Conservation (phyloP, 2,113 vertebrate genomes). For the Psettodes erumei region DNA sequence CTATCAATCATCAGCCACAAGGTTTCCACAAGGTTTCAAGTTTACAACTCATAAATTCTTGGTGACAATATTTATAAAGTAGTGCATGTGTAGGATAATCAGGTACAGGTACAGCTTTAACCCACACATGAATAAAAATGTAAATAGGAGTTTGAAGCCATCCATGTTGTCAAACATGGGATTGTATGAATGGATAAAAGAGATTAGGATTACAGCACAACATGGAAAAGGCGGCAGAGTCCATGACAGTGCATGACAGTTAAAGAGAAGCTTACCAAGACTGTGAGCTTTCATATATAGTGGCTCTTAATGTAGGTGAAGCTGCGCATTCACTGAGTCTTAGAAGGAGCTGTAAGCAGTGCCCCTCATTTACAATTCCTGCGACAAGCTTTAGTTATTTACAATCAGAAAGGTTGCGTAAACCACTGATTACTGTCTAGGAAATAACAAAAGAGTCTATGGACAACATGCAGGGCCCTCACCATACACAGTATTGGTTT, state of each 20-base stretch:
- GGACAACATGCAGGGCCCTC: neutral
- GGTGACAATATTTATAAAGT: slow-evolving; percentile 15
- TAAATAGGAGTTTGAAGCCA: slow-evolving; percentile 14
- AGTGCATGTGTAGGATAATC: neutral
- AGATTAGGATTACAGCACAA: slow-evolving; percentile 45
- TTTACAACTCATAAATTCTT: slow-evolving; percentile 12
- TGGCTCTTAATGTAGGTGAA: slow-evolving; percentile 11
- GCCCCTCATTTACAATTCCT: slow-evolving; percentile 8
- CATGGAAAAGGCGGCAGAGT: slow-evolving; percentile 21
- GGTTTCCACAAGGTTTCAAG: neutral
- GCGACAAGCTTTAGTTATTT: neutral
- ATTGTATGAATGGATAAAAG: slow-evolving; percentile 22
- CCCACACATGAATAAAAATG: slow-evolving; percentile 5
- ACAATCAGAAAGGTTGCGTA: slow-evolving; percentile 6
- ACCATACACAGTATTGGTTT: slow-evolving; percentile 27
- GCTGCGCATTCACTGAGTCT: neutral
- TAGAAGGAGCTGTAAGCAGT: too few relatives aligned
- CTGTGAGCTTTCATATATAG: neutral
- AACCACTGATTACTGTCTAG: slow-evolving; percentile 39
- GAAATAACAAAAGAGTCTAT: slow-evolving; percentile 3
- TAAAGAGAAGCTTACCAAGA: slow-evolving; percentile 11
- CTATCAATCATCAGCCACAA: slow-evolving; percentile 20
- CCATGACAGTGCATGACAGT: slow-evolving; percentile 24
- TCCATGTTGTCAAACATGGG: slow-evolving; percentile 9
- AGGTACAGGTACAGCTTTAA: neutral